Evolutionary conservation across 2,113 vertebrate species (phyloP).

Genomic region (Ursus arctos): DNA sequence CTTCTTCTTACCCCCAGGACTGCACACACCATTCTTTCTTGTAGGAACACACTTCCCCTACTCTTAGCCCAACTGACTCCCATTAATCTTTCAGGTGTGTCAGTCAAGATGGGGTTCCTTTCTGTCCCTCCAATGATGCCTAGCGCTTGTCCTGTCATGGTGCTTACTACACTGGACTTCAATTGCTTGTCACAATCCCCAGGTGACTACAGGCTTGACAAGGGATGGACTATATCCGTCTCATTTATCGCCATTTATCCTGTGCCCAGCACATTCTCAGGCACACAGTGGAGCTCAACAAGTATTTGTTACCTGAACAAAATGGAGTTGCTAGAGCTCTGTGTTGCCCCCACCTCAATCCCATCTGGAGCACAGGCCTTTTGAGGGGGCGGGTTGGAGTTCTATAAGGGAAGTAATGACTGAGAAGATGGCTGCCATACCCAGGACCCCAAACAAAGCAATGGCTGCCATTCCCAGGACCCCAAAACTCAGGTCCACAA

Average conservation of each 20-base stretch:
- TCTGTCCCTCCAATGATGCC: neutral
- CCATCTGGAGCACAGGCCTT: neutral
- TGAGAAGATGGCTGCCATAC: neutral
- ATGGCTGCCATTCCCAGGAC: neutral
- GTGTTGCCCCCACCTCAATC: fast-evolving
- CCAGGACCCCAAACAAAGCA: neutral
- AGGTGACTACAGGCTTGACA: neutral
- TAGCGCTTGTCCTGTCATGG: neutral
- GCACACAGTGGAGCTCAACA: neutral
- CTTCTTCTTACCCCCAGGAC: neutral
- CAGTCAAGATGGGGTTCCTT: neutral
- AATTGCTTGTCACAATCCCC: neutral
- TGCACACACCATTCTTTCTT: neutral
- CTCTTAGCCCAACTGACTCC: neutral
- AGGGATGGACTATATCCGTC: neutral
- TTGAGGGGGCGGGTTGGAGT: fast-evolving
- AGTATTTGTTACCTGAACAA: neutral
- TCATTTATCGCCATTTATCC: neutral
- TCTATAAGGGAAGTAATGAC: neutral
- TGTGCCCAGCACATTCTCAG: neutral
- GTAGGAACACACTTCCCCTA: neutral
- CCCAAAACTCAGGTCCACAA: neutral
- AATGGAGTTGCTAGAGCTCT: neutral
- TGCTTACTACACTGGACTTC: neutral
- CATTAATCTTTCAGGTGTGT: neutral